phyloP scores from a whole-genome alignment of 2,113 vertebrate genomes.

The Halichoeres trimaculatus region DNA sequence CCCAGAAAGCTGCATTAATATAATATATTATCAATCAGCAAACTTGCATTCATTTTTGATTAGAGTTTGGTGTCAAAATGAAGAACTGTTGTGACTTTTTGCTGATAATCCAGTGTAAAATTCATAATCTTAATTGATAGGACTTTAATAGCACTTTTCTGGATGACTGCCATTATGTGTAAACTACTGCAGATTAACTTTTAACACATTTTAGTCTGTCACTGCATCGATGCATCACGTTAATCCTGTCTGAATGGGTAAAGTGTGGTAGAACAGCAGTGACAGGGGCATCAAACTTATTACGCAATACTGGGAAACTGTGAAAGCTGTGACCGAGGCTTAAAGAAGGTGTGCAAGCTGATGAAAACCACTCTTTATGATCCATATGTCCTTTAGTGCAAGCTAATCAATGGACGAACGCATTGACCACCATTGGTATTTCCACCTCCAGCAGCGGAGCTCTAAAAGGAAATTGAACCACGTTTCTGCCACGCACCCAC shows the following conservation, averaged over 20 bases:
- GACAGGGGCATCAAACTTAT: conserved; percentile 22
- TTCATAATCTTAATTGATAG: too few relatives aligned
- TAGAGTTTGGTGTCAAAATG: too few relatives aligned
- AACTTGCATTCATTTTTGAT: too few relatives aligned
- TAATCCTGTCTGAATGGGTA: conserved; percentile 1
- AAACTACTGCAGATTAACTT: too few relatives aligned
- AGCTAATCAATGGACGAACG: conserved; percentile 69
- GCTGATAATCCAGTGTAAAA: too few relatives aligned
- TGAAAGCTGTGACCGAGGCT: conserved; percentile 4
- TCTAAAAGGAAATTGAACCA: conserved; percentile 80
- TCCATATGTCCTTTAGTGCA: conserved; percentile 70
- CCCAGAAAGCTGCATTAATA: too few relatives aligned
- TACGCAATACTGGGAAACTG: conserved; percentile 13
- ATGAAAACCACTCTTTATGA: conserved; percentile 46
- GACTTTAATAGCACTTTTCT: too few relatives aligned
- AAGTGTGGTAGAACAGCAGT: conserved; percentile 17
- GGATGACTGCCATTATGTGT: too few relatives aligned
- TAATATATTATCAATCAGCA: too few relatives aligned
- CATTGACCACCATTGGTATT: conserved; percentile 75
- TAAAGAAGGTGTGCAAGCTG: conserved; percentile 19
- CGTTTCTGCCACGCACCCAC: conserved; percentile 77
- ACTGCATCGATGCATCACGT: background rate
- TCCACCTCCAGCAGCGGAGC: conserved; percentile 71
- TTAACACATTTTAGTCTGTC: too few relatives aligned
- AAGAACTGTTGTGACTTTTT: too few relatives aligned